phyloP scores from a whole-genome alignment of 2,888 invertebrate species.

The Tipula lateralis region DNA sequence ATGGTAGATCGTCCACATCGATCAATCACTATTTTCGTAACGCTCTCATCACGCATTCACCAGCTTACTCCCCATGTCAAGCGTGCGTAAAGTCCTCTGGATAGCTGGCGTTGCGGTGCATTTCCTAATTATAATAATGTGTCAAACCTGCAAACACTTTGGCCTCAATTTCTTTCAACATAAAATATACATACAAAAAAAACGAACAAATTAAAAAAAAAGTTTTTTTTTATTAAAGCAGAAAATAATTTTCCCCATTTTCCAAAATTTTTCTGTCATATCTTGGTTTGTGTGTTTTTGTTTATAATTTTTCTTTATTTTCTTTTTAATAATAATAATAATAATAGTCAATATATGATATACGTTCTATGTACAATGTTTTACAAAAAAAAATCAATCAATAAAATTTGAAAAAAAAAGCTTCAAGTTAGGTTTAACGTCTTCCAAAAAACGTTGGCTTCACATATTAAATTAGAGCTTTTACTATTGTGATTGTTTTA shows the following conservation, averaged over 20 bases:
- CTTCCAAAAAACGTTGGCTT: too few relatives aligned
- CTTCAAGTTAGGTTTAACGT: too few relatives aligned
- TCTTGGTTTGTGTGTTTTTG: background rate
- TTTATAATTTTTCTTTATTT: background rate
- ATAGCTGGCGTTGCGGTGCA: too few relatives aligned
- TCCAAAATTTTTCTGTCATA: background rate
- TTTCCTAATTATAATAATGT: too few relatives aligned
- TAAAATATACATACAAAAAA: background rate
- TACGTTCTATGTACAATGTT: slow-evolving; percentile 24
- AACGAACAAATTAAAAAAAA: background rate
- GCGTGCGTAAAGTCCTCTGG: too few relatives aligned
- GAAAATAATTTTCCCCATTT: background rate
- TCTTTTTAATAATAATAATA: background rate
- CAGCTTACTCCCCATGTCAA: too few relatives aligned
- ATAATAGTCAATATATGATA: background rate
- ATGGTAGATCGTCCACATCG: too few relatives aligned
- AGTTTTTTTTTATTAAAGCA: slow-evolving; percentile 15
- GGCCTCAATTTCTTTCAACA: background rate
- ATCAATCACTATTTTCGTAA: too few relatives aligned
- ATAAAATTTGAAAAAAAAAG: background rate
- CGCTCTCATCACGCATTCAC: too few relatives aligned
- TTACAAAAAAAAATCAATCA: background rate
- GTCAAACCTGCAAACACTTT: too few relatives aligned
- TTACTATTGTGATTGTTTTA: background rate
- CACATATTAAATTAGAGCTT: too few relatives aligned